Conservation (phyloP, 2,113 vertebrate genomes). For the Saimiri boliviensis region DNA sequence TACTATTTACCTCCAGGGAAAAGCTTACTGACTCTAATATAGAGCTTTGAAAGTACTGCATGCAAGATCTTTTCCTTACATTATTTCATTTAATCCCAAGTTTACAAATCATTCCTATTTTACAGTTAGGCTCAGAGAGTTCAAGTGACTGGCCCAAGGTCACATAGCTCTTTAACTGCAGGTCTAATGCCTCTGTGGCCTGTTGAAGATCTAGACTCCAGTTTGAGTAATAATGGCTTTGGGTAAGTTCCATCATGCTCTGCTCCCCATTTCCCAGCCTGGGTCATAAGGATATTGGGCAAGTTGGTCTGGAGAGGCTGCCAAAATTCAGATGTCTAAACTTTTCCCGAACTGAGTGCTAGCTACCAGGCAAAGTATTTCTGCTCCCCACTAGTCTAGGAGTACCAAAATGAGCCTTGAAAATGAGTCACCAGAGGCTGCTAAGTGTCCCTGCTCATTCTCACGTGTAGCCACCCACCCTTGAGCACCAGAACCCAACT, state of each 20-base stretch:
- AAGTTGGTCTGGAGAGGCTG: neutral
- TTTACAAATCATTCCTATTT: neutral
- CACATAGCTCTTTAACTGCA: neutral
- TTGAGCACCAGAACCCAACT: slow-evolving; percentile 17
- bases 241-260: neutral
- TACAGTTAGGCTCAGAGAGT: neutral
- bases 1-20: neutral
- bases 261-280: neutral
- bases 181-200: neutral
- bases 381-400: neutral
- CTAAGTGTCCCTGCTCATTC: neutral
- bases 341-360: neutral
- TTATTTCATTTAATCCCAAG: neutral
- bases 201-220: neutral
- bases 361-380: neutral
- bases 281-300: neutral
- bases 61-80: neutral
- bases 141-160: neutral
- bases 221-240: neutral
- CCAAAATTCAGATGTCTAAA: neutral
- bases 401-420: neutral
- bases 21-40: neutral
- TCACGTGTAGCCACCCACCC: neutral
- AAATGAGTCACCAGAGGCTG: neutral
- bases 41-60: neutral